Evolutionary conservation across 2,797 vertebrate species (phyloP), one percentile per base, ranked within the genome.

Genomic region (Xenops minutus): DNA sequence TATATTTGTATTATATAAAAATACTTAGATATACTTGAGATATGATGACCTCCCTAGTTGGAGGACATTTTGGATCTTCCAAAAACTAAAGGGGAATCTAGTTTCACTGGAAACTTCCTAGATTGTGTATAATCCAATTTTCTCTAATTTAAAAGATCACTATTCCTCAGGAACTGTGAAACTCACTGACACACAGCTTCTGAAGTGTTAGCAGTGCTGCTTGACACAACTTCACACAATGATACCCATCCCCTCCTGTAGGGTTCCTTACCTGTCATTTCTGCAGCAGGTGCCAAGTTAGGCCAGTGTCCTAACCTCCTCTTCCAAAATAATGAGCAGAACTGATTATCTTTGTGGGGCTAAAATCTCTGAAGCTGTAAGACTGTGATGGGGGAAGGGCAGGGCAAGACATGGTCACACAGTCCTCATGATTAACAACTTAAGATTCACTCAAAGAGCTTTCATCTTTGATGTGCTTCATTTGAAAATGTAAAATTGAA

Each of bases 251-350:
- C 85, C 93, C 87, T 93, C 88, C 64, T 85, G 69, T 16, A 68
- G 61, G 32, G 69, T 26, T 94, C 94, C 97, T 97, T 97, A 97
- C 96, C 97, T 97, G 96, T 88, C 56, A 30, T 76, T 93, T 93
- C 10, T 95, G 94, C 71, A 96, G 97, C 80, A 85, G 96, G 44
- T 88, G 91, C 85, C 94, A 80, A 82, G 95, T 88, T 94, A 95
- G 68, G 82, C 61, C 93, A 54, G 74, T 80, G 66, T 94, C 83
- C 95, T 97, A 97, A 91, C 89, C 69, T 94, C 93, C 88, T 95
- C 95, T 96, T 96, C 96, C 92, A 96, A 91, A 95, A 92, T 41
- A 95, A 56, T 72, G 69, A 92, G 94, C 83, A 92, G 94, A 93
- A 96, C 39, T 96, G 64, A 82, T 95, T 95, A 89, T 27, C 93